Percentiles rank a stretch among this genome's conserved stretches.
Evolutionary conservation across 2,888 invertebrate species (phyloP).

Genomic region (Epsilonema sp.): DNA sequence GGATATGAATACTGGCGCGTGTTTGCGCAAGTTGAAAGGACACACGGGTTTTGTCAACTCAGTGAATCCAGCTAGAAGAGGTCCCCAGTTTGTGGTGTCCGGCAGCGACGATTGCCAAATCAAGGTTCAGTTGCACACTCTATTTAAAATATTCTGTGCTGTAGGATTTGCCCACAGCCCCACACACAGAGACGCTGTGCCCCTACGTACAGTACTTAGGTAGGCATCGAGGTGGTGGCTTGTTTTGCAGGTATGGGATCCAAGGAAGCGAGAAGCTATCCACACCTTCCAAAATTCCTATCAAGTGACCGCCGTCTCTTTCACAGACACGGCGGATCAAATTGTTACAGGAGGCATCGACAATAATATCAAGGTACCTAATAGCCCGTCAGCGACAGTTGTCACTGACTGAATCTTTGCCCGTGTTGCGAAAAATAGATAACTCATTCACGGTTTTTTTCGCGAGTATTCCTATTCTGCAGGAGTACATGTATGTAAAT

Average conservation of each 20-base stretch:
- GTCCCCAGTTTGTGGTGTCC: constrained; percentile 69
- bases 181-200: no score
- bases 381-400: no score
- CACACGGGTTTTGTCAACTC: constrained; percentile 43
- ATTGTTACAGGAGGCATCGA: constrained; percentile 86
- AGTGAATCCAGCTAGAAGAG: constrained; percentile 50
- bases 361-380: constrained; percentile 71
- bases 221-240: constrained; percentile 1
- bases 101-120: constrained; percentile 87
- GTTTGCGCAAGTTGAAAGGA: constrained; percentile 60
- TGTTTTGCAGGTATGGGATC: constrained; percentile 46
- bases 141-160: no score
- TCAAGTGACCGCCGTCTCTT: constrained; percentile 58
- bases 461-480: no score
- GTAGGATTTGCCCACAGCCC: neutral
- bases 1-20: constrained; percentile 69
- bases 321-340: constrained; percentile 86
- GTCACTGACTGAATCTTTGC: constrained; percentile 1
- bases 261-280: constrained; percentile 58
- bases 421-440: neutral
- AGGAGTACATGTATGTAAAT: no score
- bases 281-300: constrained; percentile 37
- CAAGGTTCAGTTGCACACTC: no score
- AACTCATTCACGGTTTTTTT: no score
- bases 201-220: no score